Evolutionary conservation across 1,140 invertebrate genomes (phyloP).

Genomic region (Diachasmimorpha longicaudata): DNA sequence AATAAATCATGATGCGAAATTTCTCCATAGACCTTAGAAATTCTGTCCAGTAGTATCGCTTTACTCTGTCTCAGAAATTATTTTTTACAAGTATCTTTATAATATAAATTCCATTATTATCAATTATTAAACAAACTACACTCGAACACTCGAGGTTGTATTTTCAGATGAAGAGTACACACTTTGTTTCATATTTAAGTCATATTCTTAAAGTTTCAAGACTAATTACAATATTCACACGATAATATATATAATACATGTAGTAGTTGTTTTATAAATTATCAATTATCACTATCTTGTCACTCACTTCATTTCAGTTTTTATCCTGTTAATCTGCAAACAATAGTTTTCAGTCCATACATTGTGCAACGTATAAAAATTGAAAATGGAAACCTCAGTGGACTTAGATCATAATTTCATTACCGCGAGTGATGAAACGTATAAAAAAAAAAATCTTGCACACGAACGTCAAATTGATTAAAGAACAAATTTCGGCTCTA

Average conservation of each 20-base stretch:
- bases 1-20: neutral
- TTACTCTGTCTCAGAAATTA: neutral
- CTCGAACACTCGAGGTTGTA: neutral
- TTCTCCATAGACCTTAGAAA: neutral
- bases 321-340: neutral
- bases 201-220: neutral
- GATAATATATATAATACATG: neutral
- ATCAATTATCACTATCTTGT: neutral
- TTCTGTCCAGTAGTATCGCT: neutral
- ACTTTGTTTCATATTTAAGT: neutral
- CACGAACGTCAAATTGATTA: neutral
- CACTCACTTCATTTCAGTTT: neutral
- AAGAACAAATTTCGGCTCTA: neutral
- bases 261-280: neutral
- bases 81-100: neutral
- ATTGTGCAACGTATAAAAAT: neutral
- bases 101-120: neutral
- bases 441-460: neutral
- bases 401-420: neutral
- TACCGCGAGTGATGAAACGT: neutral
- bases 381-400: neutral
- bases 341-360: neutral
- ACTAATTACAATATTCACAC: constrained; percentile 11
- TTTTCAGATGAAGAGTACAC: neutral
- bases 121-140: neutral